Conservation (phyloP, 2,888 invertebrate species). For the Dione vanillae region DNA sequence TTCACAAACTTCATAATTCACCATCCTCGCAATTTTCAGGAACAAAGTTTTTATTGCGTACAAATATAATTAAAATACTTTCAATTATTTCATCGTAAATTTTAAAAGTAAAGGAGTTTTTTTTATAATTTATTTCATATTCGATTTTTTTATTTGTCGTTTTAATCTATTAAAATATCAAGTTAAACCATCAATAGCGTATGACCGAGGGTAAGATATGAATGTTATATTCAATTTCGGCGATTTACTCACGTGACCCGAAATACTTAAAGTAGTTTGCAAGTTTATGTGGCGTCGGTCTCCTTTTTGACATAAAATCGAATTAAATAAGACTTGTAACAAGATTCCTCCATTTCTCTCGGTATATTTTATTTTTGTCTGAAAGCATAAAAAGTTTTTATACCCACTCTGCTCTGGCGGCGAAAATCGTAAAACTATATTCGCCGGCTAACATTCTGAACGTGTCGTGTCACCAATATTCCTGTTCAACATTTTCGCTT, state of each 20-base stretch:
- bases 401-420: conserved; percentile 40
- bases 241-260: conserved; percentile 21
- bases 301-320: conserved; percentile 37
- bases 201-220: conserved; percentile 12
- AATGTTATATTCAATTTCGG: conserved; percentile 27
- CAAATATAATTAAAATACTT: too few relatives aligned
- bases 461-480: conserved; percentile 50
- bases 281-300: conserved; percentile 36
- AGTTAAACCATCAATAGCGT: not conserved
- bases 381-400: conserved; percentile 46
- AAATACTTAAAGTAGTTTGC: conserved; percentile 34
- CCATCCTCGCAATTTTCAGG: too few relatives aligned
- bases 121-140: too few relatives aligned
- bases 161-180: not conserved
- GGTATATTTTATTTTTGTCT: conserved; percentile 45
- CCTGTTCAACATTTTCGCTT: conserved; percentile 49
- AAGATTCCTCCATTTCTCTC: conserved; percentile 42
- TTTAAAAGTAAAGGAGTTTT: too few relatives aligned
- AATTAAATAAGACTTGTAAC: conserved; percentile 43
- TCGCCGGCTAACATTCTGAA: conserved; percentile 54
- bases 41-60: too few relatives aligned
- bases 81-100: too few relatives aligned
- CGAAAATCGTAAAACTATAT: conserved; percentile 47
- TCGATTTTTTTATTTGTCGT: not conserved
- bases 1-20: too few relatives aligned